These are phyloP conservation scores for Microplitis manilae DNA, from an alignment of 2,888 invertebrate species.

Conservation along the genomic window DNA sequence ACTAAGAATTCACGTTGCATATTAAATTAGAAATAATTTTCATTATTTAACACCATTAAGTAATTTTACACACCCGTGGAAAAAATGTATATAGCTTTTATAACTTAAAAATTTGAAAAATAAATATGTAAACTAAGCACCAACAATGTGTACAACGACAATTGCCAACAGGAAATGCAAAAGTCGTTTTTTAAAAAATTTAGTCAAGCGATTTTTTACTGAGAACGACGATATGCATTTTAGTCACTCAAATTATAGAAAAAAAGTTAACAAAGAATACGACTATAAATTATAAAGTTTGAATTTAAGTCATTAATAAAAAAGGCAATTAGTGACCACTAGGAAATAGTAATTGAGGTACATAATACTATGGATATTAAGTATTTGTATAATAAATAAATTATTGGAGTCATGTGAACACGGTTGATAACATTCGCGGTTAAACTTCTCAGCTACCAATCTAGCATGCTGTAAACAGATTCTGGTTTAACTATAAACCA, in stretches of 20 bases:
- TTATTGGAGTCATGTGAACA: neutral
- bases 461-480: conserved; percentile 50
- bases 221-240: too few species aligned
- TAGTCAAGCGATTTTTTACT: too few species aligned
- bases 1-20: neutral
- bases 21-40: neutral
- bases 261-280: too few species aligned
- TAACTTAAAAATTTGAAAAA: too few species aligned
- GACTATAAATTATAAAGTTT: too few species aligned
- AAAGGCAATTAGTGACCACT: neutral
- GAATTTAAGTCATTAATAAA: neutral
- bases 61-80: too few species aligned
- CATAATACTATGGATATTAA: neutral
- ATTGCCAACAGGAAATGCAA: too few species aligned
- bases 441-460: conserved; percentile 53
- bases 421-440: conserved; percentile 43
- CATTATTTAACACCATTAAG: neutral
- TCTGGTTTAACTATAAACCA: conserved; percentile 42
- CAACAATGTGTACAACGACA: too few species aligned
- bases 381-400: conserved; percentile 13
- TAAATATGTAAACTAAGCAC: too few species aligned
- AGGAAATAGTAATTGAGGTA: conserved; percentile 16
- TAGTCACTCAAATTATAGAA: too few species aligned
- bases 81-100: too few species aligned
- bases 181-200: too few species aligned